These are phyloP conservation scores for Tenthredo amoena DNA, from an alignment of 2,888 invertebrate species.

Conservation along the genomic window DNA sequence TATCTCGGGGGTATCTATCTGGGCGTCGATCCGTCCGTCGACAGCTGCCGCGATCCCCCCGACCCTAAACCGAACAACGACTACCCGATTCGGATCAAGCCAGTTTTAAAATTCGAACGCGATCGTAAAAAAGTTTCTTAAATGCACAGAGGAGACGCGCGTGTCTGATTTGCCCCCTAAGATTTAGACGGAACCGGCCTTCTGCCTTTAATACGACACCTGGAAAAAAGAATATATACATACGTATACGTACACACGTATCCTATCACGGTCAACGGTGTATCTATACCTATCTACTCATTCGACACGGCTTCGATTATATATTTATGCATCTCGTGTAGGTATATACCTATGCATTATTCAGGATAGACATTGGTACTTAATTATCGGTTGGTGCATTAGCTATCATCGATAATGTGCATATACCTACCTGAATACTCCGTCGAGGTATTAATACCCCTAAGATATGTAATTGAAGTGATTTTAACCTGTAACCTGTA, in stretches of 20 bases:
- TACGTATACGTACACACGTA: not conserved
- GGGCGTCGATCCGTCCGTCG: conserved; percentile 34
- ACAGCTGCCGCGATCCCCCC: not conserved
- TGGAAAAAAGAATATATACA: not conserved
- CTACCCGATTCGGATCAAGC: conserved; percentile 14
- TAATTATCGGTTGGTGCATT: not conserved
- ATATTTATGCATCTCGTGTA: not conserved
- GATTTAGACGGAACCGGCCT: not conserved
- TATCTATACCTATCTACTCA: not conserved
- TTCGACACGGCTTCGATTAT: not conserved
- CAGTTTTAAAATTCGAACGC: conserved; percentile 18
- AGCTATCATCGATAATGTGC: not conserved
- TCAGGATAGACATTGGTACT: not conserved
- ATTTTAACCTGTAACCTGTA: not conserved
- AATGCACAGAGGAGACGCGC: not conserved
- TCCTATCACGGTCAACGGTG: not conserved
- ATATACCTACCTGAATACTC: not conserved
- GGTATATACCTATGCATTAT: not conserved
- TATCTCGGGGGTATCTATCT: conserved; percentile 43
- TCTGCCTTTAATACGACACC: not conserved
- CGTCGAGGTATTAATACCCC: not conserved
- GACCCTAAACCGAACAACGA: not conserved
- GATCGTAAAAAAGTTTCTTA: conserved; percentile 17
- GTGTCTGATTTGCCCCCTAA: not conserved
- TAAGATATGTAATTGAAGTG: not conserved